Conservation (phyloP, 1,140 invertebrate genomes). For the Monomorium pharaonis region DNA sequence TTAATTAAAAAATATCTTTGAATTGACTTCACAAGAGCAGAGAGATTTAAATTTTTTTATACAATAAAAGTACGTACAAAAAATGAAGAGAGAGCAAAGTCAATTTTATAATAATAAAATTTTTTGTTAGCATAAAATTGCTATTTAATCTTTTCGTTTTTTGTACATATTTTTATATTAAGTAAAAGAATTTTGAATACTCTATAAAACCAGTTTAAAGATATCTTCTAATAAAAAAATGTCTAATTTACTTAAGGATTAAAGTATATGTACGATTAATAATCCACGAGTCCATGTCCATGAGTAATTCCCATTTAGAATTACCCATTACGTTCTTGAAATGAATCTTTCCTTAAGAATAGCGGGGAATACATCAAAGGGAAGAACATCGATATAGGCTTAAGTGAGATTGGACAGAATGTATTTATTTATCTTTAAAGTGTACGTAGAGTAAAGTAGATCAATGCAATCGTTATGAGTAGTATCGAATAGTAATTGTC, state of each 20-base stretch:
- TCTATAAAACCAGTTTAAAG: too few species aligned
- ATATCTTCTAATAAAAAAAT: background rate
- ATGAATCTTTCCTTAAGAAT: background rate
- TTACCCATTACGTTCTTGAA: background rate
- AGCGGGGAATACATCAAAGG: background rate
- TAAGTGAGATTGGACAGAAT: conserved; percentile 83
- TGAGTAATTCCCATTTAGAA: background rate
- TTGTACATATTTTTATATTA: too few species aligned
- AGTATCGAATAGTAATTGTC: conserved; percentile 84
- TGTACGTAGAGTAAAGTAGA: conserved; percentile 84
- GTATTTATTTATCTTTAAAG: conserved; percentile 85
- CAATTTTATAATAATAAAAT: too few species aligned
- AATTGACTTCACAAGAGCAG: too few species aligned
- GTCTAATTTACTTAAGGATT: background rate
- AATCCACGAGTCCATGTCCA: too few species aligned
- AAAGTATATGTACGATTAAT: background rate
- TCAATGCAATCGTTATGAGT: conserved; percentile 84
- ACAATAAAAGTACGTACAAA: too few species aligned
- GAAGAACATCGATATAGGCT: conserved; percentile 26
- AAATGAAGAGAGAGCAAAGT: too few species aligned
- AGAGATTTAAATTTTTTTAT: too few species aligned
- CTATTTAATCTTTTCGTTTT: too few species aligned
- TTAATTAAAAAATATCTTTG: too few species aligned
- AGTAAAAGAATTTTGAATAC: too few species aligned
- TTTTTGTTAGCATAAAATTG: too few species aligned